phyloP scores from a whole-genome alignment of 2,888 invertebrate genomes.

The Drosophila emarginata region DNA sequence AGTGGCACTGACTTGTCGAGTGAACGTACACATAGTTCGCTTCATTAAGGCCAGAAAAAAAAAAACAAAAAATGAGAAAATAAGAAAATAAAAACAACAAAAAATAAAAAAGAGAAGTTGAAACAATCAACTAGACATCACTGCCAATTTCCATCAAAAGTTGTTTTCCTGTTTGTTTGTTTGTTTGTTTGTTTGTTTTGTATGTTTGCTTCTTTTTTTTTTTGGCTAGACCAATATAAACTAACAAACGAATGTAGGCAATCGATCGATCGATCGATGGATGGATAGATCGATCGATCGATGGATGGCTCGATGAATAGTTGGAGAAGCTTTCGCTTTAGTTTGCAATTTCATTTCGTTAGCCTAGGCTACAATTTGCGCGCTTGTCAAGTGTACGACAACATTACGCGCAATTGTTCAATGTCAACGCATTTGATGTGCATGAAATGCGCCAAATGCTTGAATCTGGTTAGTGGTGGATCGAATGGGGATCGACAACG shows the following conservation, averaged over 20 bases:
- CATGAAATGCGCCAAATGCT: constrained; percentile 66
- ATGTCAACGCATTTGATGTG: constrained; percentile 77
- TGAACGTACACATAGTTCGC: constrained; percentile 55
- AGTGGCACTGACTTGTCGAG: constrained; percentile 42
- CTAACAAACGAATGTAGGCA: constrained; percentile 26
- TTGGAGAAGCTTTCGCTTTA: constrained; percentile 59
- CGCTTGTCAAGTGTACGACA: constrained; percentile 78
- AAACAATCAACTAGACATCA: constrained; percentile 59
- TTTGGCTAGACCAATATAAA: constrained; percentile 57
- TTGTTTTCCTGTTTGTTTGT: constrained; percentile 23
- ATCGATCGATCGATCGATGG: constrained; percentile 45
- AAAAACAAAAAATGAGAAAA: constrained; percentile 12
- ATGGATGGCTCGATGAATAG: not conserved
- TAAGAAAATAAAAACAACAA: constrained; percentile 13
- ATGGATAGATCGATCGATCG: not conserved
- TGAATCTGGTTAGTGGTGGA: constrained; percentile 16
- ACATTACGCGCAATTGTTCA: constrained; percentile 79
- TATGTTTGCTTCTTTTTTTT: constrained; percentile 26
- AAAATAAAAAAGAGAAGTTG: constrained; percentile 27
- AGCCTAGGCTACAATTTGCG: constrained; percentile 71
- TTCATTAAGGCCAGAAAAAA: constrained; percentile 60
- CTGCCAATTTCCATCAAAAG: constrained; percentile 74
- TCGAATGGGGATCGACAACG: constrained; percentile 27
- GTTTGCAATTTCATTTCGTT: constrained; percentile 27
- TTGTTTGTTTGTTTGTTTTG: constrained; percentile 13